Evolutionary conservation across 2,888 invertebrate genomes (phyloP).

Genomic region (Trissolcus brochymenae): DNA sequence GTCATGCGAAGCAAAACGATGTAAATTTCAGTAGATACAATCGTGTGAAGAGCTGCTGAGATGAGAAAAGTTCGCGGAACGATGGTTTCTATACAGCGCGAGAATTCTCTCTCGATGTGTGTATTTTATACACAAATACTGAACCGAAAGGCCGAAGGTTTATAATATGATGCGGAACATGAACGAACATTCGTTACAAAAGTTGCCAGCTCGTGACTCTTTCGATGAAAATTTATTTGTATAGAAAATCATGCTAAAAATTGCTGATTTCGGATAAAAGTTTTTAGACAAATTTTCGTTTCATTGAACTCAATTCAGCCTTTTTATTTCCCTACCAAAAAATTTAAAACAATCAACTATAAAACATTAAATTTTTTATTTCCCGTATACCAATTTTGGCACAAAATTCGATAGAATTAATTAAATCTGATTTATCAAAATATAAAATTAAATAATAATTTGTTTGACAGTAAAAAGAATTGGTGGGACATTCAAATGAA

Average conservation of each 20-base stretch:
- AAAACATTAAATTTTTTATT: no score
- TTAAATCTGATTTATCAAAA: no score
- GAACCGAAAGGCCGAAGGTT: no score
- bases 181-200: slow-evolving; percentile 16
- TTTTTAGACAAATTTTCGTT: background rate
- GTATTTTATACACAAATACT: slow-evolving; percentile 12
- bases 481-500: no score
- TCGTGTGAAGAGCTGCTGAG: slow-evolving; percentile 56
- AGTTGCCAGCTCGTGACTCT: slow-evolving; percentile 10
- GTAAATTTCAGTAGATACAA: slow-evolving; percentile 59
- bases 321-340: no score
- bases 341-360: no score
- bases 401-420: no score
- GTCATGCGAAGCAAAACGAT: slow-evolving; percentile 58
- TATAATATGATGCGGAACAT: slow-evolving; percentile 8
- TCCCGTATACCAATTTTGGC: no score
- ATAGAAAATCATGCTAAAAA: background rate
- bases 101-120: slow-evolving; percentile 46
- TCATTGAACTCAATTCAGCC: no score
- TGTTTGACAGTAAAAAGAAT: no score
- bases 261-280: background rate
- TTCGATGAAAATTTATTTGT: slow-evolving; percentile 7
- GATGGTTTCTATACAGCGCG: slow-evolving; percentile 53
- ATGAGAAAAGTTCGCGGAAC: slow-evolving; percentile 51
- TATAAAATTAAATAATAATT: no score